These are phyloP conservation scores for Mimumesa dahlbomi DNA, from an alignment of 2,888 invertebrate genomes.

Conservation along the genomic window DNA sequence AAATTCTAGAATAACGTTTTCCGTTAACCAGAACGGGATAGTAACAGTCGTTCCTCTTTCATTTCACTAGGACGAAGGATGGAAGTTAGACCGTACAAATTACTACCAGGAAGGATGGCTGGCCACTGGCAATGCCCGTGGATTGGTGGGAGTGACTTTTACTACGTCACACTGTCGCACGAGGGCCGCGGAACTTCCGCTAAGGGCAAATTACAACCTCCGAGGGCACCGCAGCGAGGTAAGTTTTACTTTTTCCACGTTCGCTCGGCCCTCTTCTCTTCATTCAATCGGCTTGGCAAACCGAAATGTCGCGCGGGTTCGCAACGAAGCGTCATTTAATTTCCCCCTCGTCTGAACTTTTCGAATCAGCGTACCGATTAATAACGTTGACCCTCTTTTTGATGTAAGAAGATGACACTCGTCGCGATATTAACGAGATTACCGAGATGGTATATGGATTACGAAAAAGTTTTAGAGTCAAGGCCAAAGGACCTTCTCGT, in stretches of 20 bases:
- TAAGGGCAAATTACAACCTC: conserved; percentile 97
- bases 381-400: conserved; percentile 17
- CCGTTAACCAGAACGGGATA: background rate
- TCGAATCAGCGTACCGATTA: background rate
- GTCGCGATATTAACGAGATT: background rate
- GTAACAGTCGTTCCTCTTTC: conserved; percentile 29
- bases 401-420: background rate
- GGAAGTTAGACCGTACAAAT: conserved; percentile 96
- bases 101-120: conserved; percentile 99
- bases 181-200: conserved; percentile 89
- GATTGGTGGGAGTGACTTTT: conserved; percentile 97
- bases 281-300: no score
- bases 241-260: conserved; percentile 76
- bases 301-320: no score
- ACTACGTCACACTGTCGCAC: conserved; percentile 96
- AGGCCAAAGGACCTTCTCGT: background rate
- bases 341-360: background rate
- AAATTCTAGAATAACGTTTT: background rate
- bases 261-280: no score
- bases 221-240: conserved; percentile 98
- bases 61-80: conserved; percentile 91
- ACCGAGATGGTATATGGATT: no score
- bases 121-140: conserved; percentile 96
- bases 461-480: conserved; percentile 21
- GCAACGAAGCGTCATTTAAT: no score